phyloP scores from a whole-genome alignment of 2,888 invertebrate species.

The Pseudococcus jackbeardsleyi region DNA sequence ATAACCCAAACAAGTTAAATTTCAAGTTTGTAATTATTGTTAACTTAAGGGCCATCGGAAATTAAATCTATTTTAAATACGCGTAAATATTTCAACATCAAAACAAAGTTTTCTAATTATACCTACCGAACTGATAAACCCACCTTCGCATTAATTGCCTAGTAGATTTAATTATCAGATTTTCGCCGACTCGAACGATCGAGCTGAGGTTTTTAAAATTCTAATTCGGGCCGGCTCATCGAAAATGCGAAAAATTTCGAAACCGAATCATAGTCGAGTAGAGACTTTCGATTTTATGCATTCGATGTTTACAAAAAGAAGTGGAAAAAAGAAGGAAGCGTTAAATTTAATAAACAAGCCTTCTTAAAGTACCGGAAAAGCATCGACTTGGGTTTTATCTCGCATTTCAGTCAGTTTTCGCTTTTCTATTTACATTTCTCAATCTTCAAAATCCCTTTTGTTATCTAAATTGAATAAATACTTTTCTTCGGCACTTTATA shows the following conservation, averaged over 20 bases:
- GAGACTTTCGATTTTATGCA: constrained; percentile 25
- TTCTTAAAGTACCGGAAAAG: constrained; percentile 44
- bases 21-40: constrained; percentile 13
- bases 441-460: constrained; percentile 51
- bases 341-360: constrained; percentile 51
- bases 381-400: constrained; percentile 27
- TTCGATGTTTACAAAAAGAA: constrained; percentile 15
- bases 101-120: not conserved
- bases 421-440: constrained; percentile 53
- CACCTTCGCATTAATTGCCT: constrained; percentile 15
- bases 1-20: not conserved
- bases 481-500: constrained; percentile 21
- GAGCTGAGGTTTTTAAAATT: not conserved
- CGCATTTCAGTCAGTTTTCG: constrained; percentile 48
- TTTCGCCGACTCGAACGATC: not conserved
- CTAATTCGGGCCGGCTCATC: not conserved
- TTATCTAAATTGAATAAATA: constrained; percentile 53
- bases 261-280: not conserved
- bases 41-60: not conserved
- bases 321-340: constrained; percentile 7
- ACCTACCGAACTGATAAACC: not conserved
- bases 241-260: not conserved
- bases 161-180: not conserved
- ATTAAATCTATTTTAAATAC: not conserved
- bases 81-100: not conserved